These are phyloP conservation scores for Macropus fuliginosus DNA, from an alignment of 2,797 vertebrate species.

Conservation along the genomic window DNA sequence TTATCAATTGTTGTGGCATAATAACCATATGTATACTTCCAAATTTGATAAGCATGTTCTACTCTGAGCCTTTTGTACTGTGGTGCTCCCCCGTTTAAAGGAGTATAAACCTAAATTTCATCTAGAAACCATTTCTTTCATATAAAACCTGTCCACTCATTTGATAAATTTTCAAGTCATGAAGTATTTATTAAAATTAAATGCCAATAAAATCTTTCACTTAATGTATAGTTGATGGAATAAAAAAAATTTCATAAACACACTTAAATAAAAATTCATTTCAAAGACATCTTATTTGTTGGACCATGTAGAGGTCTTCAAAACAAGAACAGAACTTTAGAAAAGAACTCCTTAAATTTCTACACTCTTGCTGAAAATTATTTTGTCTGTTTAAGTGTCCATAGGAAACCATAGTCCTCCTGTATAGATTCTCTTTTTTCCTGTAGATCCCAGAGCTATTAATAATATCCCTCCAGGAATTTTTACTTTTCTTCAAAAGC, in stretches of 20 bases:
- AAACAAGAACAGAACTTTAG: background rate
- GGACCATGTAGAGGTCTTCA: background rate
- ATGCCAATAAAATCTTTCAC: background rate
- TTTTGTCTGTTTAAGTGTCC: background rate
- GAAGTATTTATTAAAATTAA: background rate
- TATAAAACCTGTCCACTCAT: no score
- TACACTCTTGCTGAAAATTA: background rate
- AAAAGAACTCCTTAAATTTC: background rate
- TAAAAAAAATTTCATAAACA: background rate
- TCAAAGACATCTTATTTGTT: background rate
- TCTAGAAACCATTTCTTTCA: background rate
- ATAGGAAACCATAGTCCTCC: background rate
- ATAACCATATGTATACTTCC: background rate
- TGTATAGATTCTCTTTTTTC: background rate
- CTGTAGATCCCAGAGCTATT: background rate
- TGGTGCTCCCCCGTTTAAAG: background rate
- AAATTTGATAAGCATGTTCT: background rate
- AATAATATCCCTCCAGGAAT: background rate
- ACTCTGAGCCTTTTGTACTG: background rate
- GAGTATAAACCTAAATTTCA: background rate
- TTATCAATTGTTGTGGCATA: background rate
- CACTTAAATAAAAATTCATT: background rate
- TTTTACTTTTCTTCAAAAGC: background rate
- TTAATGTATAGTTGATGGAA: background rate
- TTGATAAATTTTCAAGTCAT: no score